phyloP scores from a whole-genome alignment of 2,113 vertebrate species.

The Kryptolebias marmoratus region DNA sequence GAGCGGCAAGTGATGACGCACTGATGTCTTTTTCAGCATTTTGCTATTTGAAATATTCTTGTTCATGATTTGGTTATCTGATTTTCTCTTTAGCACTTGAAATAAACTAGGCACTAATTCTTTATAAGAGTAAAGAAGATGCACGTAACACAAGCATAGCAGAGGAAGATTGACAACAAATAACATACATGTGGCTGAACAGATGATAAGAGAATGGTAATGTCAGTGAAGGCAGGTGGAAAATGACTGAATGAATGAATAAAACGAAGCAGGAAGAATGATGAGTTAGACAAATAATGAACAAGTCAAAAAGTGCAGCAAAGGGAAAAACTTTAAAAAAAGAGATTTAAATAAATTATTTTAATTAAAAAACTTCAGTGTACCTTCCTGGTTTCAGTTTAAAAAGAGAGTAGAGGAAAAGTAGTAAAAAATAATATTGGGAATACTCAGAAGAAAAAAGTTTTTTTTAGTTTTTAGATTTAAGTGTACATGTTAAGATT shows the following conservation, averaged over 20 bases:
- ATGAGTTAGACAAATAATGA: conserved; percentile 13
- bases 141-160: conserved; percentile 5
- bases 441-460: no score
- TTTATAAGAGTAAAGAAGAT: conserved; percentile 14
- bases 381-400: background rate
- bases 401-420: no score
- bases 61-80: conserved; percentile 1
- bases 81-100: conserved; percentile 8
- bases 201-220: conserved; percentile 10
- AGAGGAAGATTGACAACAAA: conserved; percentile 9
- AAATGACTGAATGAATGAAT: conserved; percentile 21
- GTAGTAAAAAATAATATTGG: no score
- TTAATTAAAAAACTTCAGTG: background rate
- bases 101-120: background rate
- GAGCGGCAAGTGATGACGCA: conserved; percentile 29
- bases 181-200: conserved; percentile 15
- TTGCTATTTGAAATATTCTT: conserved; percentile 1
- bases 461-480: no score
- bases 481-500: no score
- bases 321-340: conserved; percentile 1
- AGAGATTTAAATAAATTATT: no score
- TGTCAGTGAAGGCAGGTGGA: conserved; percentile 10
- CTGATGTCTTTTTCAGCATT: conserved; percentile 5
- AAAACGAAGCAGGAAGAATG: conserved; percentile 14
- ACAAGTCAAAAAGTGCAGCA: conserved; percentile 23